Percentiles rank a stretch among this genome's conserved stretches.
Conservation (phyloP, 2,797 vertebrate genomes). For the Hylomyscus alleni region DNA sequence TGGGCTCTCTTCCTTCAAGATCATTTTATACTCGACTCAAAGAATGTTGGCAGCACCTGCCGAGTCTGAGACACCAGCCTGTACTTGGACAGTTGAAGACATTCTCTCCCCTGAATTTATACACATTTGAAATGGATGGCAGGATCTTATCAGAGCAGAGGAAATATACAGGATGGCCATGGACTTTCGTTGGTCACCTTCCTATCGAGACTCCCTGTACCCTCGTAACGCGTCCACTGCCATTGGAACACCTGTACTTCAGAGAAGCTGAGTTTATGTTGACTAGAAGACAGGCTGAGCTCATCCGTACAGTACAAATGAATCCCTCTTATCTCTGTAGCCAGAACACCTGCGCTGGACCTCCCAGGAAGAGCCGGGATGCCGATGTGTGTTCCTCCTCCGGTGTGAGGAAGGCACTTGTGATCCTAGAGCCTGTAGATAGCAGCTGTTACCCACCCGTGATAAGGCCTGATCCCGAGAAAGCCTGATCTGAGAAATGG, state of each 20-base stretch:
- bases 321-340: background rate
- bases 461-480: background rate
- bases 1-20: constrained; percentile 27
- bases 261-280: background rate
- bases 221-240: background rate
- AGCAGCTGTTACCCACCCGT: background rate
- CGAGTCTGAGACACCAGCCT: background rate
- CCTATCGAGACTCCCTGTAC: background rate
- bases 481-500: background rate
- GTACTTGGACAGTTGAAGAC: background rate
- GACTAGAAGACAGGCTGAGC: background rate
- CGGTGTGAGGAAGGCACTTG: constrained; percentile 30
- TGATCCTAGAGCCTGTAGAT: background rate
- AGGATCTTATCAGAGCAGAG: background rate
- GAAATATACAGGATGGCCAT: background rate
- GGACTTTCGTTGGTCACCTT: background rate
- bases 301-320: background rate
- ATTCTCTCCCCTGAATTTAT: background rate
- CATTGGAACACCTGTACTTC: background rate
- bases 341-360: background rate
- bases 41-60: background rate
- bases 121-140: background rate
- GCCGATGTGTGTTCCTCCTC: background rate
- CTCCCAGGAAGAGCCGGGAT: background rate
- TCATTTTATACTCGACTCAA: constrained; percentile 1